A percentile compares a stretch with the other conserved stretches of the same genome.
phyloP scores from a whole-genome alignment of 2,888 invertebrate species.

The Polyploca ridens region DNA sequence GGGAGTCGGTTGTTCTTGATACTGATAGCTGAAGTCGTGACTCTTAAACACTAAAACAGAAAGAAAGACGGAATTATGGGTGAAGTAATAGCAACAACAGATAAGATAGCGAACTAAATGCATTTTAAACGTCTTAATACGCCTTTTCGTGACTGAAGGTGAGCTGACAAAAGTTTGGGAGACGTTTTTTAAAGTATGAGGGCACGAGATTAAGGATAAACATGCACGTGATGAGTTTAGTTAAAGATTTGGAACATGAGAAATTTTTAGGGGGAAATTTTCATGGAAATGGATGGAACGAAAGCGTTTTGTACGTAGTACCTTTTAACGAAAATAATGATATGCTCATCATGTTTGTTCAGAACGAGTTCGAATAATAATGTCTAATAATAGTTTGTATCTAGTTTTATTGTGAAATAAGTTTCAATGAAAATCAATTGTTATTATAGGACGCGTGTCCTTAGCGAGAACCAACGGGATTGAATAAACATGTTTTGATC shows the following conservation, averaged over 20 bases:
- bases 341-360: too few relatives aligned
- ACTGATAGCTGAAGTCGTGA: constrained; percentile 87
- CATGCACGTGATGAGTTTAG: constrained; percentile 73
- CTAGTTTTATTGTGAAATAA: too few relatives aligned
- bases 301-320: not conserved
- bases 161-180: constrained; percentile 77
- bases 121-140: constrained; percentile 83
- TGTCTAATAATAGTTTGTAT: too few relatives aligned
- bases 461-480: too few relatives aligned
- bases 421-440: too few relatives aligned
- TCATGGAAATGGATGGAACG: constrained; percentile 45
- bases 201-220: constrained; percentile 70
- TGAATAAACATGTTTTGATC: too few relatives aligned
- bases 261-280: constrained; percentile 58
- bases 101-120: constrained; percentile 83
- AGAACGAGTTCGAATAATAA: too few relatives aligned
- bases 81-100: constrained; percentile 75
- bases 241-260: constrained; percentile 73
- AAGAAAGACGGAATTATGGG: constrained; percentile 82
- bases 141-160: constrained; percentile 80
- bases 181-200: constrained; percentile 61
- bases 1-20: constrained; percentile 88
- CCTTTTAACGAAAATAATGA: too few relatives aligned
- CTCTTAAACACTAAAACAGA: constrained; percentile 94
- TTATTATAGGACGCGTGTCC: too few relatives aligned